phyloP scores from a whole-genome alignment of 1,140 invertebrate species.

The Holotrichia oblita region DNA sequence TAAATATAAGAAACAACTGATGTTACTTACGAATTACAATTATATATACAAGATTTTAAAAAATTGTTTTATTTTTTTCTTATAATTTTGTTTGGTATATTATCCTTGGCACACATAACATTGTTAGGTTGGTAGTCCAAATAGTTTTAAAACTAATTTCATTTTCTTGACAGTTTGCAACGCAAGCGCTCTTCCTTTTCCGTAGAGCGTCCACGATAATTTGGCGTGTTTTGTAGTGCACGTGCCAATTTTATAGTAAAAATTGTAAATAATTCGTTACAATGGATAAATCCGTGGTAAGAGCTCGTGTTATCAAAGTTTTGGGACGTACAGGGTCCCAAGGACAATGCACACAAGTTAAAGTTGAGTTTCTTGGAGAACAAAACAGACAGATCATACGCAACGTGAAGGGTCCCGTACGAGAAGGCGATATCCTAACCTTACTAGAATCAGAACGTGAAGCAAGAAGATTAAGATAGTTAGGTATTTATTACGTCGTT shows the following conservation, averaged over 20 bases:
- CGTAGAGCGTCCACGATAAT: background rate
- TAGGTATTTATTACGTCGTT: constrained; percentile 2
- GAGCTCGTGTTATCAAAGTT: constrained; percentile 91
- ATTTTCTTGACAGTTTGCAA: background rate
- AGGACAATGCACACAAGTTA: constrained; percentile 99
- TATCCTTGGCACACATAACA: background rate
- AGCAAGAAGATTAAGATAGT: constrained; percentile 92
- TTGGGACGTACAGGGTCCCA: constrained; percentile 98
- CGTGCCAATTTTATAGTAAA: constrained; percentile 47
- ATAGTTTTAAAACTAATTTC: background rate
- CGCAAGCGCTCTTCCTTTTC: constrained; percentile 34
- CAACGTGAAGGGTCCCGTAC: constrained; percentile 99
- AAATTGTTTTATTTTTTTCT: background rate
- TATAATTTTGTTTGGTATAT: background rate
- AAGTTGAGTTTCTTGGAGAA: constrained; percentile 98
- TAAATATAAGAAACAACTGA: background rate
- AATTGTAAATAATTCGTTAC: constrained; percentile 57
- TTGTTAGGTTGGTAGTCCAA: background rate
- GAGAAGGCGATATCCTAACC: constrained; percentile 98
- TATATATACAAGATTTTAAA: constrained; percentile 18
- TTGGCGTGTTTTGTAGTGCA: constrained; percentile 38
- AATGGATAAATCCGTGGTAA: constrained; percentile 89
- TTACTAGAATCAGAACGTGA: constrained; percentile 97
- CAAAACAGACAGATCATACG: constrained; percentile 98
- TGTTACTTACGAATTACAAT: background rate